These are phyloP conservation scores for Misgurnus mizolepis DNA, from an alignment of 2,113 vertebrate species.

Conservation along the genomic window DNA sequence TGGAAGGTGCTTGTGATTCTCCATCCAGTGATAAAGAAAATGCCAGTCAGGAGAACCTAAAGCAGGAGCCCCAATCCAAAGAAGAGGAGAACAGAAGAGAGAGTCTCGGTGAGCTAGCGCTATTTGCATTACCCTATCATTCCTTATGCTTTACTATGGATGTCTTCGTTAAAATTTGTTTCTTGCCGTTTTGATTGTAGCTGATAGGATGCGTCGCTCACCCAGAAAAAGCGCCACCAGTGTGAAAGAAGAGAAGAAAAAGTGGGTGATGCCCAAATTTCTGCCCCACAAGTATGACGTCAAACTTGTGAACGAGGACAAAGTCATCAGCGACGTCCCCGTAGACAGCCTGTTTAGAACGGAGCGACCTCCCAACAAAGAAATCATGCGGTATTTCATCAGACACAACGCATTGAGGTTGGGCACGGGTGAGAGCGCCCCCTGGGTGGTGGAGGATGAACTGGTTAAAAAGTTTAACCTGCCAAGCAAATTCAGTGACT, in stretches of 20 bases:
- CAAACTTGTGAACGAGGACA: slow-evolving; percentile 92
- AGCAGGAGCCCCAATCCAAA: slow-evolving; percentile 79
- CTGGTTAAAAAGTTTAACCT: slow-evolving; percentile 92
- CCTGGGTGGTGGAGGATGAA: slow-evolving; percentile 96
- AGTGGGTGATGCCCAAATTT: slow-evolving; percentile 96
- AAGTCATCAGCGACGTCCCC: slow-evolving; percentile 94
- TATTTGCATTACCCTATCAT: too few relatives aligned
- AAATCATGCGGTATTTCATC: slow-evolving; percentile 98
- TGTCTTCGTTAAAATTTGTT: background rate
- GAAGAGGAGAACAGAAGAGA: slow-evolving; percentile 89
- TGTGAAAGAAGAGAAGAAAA: slow-evolving; percentile 92
- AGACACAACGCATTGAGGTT: slow-evolving; percentile 88
- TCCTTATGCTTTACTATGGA: background rate
- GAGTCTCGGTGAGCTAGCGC: slow-evolving; percentile 81
- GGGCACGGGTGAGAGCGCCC: slow-evolving; percentile 89
- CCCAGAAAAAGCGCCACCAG: slow-evolving; percentile 92
- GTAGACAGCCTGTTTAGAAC: slow-evolving; percentile 88
- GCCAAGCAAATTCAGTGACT: slow-evolving; percentile 97
- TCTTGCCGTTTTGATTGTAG: slow-evolving; percentile 66
- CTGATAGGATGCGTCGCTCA: slow-evolving; percentile 91
- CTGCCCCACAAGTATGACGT: slow-evolving; percentile 96
- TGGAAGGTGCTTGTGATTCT: slow-evolving; percentile 91
- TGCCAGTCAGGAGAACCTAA: slow-evolving; percentile 87
- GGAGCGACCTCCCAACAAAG: slow-evolving; percentile 96
- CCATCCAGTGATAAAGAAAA: slow-evolving; percentile 99